Percentiles rank a stretch among this genome's conserved stretches.
phyloP scores from a whole-genome alignment of 37 sponge, comb jelly and placozoan genomes.

The Beroe forskalii region DNA sequence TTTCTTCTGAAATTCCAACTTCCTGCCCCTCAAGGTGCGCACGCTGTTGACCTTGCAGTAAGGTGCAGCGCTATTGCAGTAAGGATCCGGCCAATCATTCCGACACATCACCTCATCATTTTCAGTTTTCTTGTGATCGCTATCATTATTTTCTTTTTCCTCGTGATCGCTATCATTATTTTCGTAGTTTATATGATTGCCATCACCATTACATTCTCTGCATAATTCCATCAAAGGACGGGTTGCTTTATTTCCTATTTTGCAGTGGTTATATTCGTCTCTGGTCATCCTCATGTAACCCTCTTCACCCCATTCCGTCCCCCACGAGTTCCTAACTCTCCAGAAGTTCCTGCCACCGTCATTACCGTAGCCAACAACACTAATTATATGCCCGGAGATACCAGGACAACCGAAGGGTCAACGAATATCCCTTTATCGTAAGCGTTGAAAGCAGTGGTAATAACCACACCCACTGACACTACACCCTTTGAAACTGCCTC shows the following conservation, averaged over 20 bases:
- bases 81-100: background rate
- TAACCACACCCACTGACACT: background rate
- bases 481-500: background rate
- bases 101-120: too few species aligned
- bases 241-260: background rate
- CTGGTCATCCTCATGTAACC: background rate
- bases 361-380: background rate
- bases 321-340: background rate
- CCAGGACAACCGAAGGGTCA: background rate
- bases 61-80: background rate
- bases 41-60: too few species aligned
- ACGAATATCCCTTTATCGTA: background rate
- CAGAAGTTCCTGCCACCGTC: background rate
- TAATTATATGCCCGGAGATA: background rate
- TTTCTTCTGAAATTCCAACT: background rate
- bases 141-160: too few species aligned
- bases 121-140: too few species aligned
- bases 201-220: too few species aligned
- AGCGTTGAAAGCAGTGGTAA: background rate
- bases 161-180: too few species aligned
- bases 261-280: background rate
- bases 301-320: background rate
- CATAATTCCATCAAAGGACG: background rate
- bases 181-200: too few species aligned
- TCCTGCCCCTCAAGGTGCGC: background rate